Evolutionary conservation across 2,113 vertebrate species (phyloP).

Genomic region (Marmota flaviventris): DNA sequence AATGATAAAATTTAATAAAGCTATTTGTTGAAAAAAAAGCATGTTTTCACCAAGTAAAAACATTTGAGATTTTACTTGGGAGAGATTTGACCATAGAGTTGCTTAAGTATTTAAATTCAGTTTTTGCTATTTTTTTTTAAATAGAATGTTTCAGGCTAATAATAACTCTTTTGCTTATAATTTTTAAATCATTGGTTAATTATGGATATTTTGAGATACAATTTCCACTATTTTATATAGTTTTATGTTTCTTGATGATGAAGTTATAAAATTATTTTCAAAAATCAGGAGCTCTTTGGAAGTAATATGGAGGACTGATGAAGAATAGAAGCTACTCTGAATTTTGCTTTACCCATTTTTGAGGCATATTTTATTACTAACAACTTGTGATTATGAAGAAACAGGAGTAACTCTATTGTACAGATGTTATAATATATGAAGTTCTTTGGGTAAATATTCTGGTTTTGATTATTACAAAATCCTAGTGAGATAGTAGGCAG

Average conservation of each 20-base stretch:
- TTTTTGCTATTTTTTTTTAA: conserved; percentile 30
- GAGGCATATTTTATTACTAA: not conserved
- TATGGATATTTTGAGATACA: not conserved
- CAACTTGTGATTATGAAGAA: not conserved
- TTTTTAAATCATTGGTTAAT: not conserved
- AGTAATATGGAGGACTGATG: not conserved
- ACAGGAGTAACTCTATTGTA: not conserved
- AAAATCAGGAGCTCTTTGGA: not conserved
- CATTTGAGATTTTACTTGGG: not conserved
- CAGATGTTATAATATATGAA: not conserved
- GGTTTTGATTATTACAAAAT: conserved; percentile 21
- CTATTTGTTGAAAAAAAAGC: conserved; percentile 2
- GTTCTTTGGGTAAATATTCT: not conserved
- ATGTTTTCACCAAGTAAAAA: not conserved
- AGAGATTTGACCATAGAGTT: not conserved
- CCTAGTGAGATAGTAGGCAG: not conserved
- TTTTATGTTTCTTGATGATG: conserved; percentile 4
- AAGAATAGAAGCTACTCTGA: not conserved
- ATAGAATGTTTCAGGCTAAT: not conserved
- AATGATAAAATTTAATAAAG: not conserved
- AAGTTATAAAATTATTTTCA: not conserved
- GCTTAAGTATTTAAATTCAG: conserved; percentile 22
- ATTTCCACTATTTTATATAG: not conserved
- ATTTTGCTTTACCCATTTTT: not conserved
- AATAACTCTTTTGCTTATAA: not conserved